A percentile compares a stretch with the other conserved stretches of the same genome.
These are phyloP conservation scores for Drosophila bunnanda DNA, from an alignment of 2,888 invertebrate species.

Conservation along the genomic window DNA sequence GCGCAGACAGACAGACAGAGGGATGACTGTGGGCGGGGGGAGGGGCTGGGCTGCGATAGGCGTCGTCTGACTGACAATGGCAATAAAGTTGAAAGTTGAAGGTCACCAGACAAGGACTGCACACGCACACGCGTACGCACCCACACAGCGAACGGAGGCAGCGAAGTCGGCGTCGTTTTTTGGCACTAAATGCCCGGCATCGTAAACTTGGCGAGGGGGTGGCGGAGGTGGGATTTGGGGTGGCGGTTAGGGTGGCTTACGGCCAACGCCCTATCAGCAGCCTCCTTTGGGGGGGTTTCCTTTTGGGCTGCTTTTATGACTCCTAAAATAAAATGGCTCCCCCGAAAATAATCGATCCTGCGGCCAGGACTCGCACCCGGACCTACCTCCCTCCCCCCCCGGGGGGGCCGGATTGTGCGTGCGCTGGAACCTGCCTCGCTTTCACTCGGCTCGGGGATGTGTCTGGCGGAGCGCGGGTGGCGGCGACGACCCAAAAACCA, in stretches of 20 bases:
- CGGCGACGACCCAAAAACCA: conserved; percentile 60
- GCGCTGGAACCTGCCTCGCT: conserved; percentile 53
- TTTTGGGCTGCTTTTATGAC: conserved; percentile 40
- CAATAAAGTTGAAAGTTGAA: conserved; percentile 82
- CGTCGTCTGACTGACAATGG: conserved; percentile 66
- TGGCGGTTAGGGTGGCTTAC: conserved; percentile 22
- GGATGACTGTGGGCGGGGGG: neutral
- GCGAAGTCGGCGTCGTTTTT: conserved; percentile 56
- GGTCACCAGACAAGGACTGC: conserved; percentile 78
- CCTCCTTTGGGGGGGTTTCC: conserved; percentile 26
- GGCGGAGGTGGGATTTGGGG: conserved; percentile 18
- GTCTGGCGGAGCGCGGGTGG: conserved; percentile 77
- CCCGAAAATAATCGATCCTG: conserved; percentile 70
- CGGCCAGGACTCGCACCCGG: conserved; percentile 6
- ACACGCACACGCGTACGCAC: conserved; percentile 18
- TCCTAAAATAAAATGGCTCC: conserved; percentile 53
- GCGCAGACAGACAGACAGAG: conserved; percentile 39
- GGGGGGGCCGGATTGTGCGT: conserved; percentile 60
- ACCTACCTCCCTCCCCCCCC: neutral
- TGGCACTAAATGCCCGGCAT: conserved; percentile 51
- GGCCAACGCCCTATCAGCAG: conserved; percentile 49
- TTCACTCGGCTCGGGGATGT: conserved; percentile 59
- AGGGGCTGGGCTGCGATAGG: neutral
- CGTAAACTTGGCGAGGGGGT: conserved; percentile 13
- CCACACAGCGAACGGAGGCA: neutral